Evolutionary conservation across 2,888 invertebrate genomes (phyloP), one percentile per base, ranked within the genome.

Genomic region (Phaonia tiefii): DNA sequence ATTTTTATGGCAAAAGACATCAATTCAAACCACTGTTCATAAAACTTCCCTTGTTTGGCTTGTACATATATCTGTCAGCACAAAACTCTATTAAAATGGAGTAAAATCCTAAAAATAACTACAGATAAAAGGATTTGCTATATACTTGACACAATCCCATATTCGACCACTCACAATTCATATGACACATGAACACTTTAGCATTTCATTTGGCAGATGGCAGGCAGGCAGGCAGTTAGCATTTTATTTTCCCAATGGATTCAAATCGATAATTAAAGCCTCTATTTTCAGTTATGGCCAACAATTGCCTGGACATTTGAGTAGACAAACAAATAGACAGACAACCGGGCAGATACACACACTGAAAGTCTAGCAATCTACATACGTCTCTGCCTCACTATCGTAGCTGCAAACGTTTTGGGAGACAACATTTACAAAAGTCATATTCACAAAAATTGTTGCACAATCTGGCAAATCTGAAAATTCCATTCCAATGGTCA

Each of bases 401-500:
- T 17, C 7, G 17, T 1, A 3, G 17, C 15, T 5, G 46, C 15
- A 46, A 44, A 44, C 44, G 3, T 15, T 46, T 15, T 1, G 5
- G 31, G 17, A 4, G 58, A 63, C 63, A 63, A 63, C 63, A 63
- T 63, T 63, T 63, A 22, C 63, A 42, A 20, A 42, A 39, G 42
- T 63, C 42, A 39, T 22, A 63, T 31, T 5, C 13, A 13, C 54
- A 17, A 54, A 13, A 8, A 44, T 54, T 65, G 54, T 42, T 13
- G 66, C 17, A 74, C 66, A 73, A 65, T 71, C 22, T 71, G 46
- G 69, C 72, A 78, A n/a, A 81, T 81, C 78, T 81, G 67, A 42
- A 66, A 78, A 81, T 78, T 72, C 81, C 81, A 81, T 78, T 72
- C 81, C 81, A 78, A 69, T 81, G 81, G 81, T 65, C 42, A 67